Conservation (phyloP, 2,888 invertebrate genomes). For the Xylocampa areola region DNA sequence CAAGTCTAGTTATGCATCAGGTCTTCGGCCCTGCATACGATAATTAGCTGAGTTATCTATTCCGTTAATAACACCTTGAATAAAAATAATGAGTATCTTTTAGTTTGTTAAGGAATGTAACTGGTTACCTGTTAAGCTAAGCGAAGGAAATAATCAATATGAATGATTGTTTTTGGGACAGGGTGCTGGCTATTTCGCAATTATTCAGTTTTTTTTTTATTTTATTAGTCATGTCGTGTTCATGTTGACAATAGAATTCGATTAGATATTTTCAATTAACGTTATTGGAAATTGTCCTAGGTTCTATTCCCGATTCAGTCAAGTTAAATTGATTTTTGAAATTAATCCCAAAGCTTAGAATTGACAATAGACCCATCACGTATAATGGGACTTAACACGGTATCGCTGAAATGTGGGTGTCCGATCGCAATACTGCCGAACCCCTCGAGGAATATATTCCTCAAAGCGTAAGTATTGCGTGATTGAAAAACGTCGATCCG, state of each 20-base stretch:
- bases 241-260: too few relatives aligned
- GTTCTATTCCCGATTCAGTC: too few relatives aligned
- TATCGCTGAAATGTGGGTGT: too few relatives aligned
- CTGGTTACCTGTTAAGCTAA: conserved; percentile 36
- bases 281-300: too few relatives aligned
- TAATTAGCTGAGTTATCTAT: conserved; percentile 56
- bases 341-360: too few relatives aligned
- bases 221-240: not conserved
- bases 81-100: conserved; percentile 58
- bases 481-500: conserved; percentile 6
- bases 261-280: too few relatives aligned
- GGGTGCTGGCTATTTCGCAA: conserved; percentile 11
- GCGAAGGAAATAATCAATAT: conserved; percentile 55
- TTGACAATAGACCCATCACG: too few relatives aligned
- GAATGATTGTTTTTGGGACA: conserved; percentile 46
- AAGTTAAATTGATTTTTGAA: too few relatives aligned
- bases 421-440: too few relatives aligned
- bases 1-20: conserved; percentile 28
- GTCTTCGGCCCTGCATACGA: conserved; percentile 38
- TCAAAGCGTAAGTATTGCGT: too few relatives aligned
- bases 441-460: too few relatives aligned
- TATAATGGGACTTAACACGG: too few relatives aligned
- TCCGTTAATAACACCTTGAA: conserved; percentile 51
- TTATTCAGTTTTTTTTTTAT: conserved; percentile 20
- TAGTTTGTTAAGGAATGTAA: conserved; percentile 55